Evolutionary conservation across 2,797 vertebrate genomes (phyloP).

Genomic region (Dermochelys coriacea): DNA sequence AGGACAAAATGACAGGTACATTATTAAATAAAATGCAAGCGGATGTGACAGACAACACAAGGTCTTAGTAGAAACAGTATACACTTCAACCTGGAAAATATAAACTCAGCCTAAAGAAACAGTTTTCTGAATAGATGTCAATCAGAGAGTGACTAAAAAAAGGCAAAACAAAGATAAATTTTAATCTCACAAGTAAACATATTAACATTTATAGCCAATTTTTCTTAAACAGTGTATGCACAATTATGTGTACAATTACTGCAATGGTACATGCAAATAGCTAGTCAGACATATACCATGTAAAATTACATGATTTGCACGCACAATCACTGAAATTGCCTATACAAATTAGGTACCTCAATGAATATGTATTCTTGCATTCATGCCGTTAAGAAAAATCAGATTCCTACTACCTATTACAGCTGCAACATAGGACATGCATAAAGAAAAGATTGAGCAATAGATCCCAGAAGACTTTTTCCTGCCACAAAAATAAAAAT

Average conservation of each 20-base stretch:
- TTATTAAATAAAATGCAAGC: constrained; percentile 67
- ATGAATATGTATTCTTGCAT: not conserved
- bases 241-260: not conserved
- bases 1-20: constrained; percentile 44
- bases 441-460: not conserved
- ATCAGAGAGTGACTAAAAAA: constrained; percentile 11
- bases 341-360: not conserved
- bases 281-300: not conserved
- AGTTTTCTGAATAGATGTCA: constrained; percentile 45
- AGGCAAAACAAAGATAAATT: constrained; percentile 1
- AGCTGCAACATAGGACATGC: fast-evolving
- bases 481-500: not conserved
- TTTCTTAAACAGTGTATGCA: not conserved
- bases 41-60: constrained; percentile 56
- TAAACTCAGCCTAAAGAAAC: constrained; percentile 48
- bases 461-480: not conserved
- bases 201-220: not conserved
- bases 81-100: constrained; percentile 27
- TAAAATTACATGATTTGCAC: not conserved
- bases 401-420: not conserved
- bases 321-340: not conserved
- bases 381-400: not conserved
- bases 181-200: not conserved
- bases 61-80: constrained; percentile 43
- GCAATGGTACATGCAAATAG: not conserved